Conservation (phyloP, 2,888 invertebrate species). For the Amblyjoppa fuscipennis region DNA sequence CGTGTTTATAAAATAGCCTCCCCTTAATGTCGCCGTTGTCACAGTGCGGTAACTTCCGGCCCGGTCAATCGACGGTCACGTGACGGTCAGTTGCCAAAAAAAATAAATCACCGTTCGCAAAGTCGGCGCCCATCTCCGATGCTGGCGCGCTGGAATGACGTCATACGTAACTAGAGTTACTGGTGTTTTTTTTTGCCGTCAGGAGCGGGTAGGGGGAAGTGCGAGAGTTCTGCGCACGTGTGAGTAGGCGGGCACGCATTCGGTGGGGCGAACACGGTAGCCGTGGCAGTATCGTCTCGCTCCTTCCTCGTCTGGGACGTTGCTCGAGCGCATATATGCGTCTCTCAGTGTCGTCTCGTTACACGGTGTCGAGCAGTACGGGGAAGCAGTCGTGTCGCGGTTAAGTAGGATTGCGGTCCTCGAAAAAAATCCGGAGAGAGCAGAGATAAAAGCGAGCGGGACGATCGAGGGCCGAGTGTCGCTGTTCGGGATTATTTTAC, state of each 20-base stretch:
- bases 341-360: conserved; percentile 56
- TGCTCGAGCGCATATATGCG: conserved; percentile 45
- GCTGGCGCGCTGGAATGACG: conserved; percentile 70
- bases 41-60: neutral
- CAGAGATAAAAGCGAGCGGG: conserved; percentile 61
- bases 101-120: conserved; percentile 53
- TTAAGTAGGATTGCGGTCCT: conserved; percentile 48
- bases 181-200: neutral
- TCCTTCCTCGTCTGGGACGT: conserved; percentile 50
- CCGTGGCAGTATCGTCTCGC: conserved; percentile 51
- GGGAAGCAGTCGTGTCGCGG: conserved; percentile 38
- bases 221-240: conserved; percentile 73
- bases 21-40: neutral
- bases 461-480: conserved; percentile 57
- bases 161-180: conserved; percentile 69
- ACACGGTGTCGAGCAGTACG: conserved; percentile 41
- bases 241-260: conserved; percentile 71
- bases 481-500: conserved; percentile 56
- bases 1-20: too few species aligned
- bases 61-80: neutral
- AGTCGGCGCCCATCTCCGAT: neutral
- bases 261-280: conserved; percentile 59
- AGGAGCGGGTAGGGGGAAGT: neutral
- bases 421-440: conserved; percentile 23
- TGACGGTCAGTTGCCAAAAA: conserved; percentile 8